Base-by-base conservation (phyloP, 1,140 invertebrate genomes). In the Alviniconcha marisindica region DNA sequence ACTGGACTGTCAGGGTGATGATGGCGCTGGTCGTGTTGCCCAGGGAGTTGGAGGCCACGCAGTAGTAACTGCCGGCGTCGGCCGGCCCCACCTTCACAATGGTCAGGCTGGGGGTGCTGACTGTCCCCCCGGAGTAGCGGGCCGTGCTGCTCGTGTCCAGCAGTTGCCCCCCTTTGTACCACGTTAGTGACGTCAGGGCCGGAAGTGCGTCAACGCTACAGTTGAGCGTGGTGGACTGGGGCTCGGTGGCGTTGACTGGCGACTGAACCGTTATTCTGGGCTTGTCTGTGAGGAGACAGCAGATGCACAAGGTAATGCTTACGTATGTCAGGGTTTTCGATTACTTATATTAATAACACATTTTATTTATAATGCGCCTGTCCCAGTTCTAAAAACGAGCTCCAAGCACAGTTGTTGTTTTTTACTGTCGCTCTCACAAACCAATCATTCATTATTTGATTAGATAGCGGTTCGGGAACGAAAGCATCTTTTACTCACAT, bases 151-250 rank as follows among this genome's bases (percentile, higher is more conserved):
- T 40, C 14, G 69, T 71, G 69, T 71, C 24, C 36, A 71, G 5
- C 18, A 40, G 18, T 71, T 40, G 33, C 40, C 78, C 78, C 36
- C 40, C 78, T 28, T 80, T 80, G 56, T 80, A 66, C 78, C 78
- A 80, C 14, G 56, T 42, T 21, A 80, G 2, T 24, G 60, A 40
- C 54, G 36, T 69, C n/a, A 69, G 38, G 12, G 24, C 78, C 54
- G 78, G 78, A 21, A 66, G 15, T 5, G 78, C 78, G 36, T 33
- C 15, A 24, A 80, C 60, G 21, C 12, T 66, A 40, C 78, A 80
- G 1, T 21, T 10, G 36, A 80, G 36, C 10, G 36, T 24, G 36
- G 36, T 18, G 0, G 2, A 2, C 14, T 71, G 2, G 18, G 69
- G 36, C 24, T 71, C 69, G 15, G 69, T 71, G 2, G 0, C 1